Base-by-base conservation (phyloP, 2,888 invertebrate genomes). In the Ormyrus pomaceus region DNA sequence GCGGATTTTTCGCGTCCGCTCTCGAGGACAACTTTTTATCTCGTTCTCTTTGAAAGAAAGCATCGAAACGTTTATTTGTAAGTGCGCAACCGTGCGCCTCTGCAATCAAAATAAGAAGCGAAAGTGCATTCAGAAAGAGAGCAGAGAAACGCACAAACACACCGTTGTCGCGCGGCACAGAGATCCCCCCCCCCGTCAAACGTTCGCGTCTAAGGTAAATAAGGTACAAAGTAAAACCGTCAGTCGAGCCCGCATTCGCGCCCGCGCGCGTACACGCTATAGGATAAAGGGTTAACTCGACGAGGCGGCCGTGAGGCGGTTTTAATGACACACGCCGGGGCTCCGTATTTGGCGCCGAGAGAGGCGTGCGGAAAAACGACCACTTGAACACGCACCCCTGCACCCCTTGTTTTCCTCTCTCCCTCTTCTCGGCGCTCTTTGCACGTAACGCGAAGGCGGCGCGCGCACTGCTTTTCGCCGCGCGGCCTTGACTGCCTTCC, bases 301-400 rank as follows among this genome's bases (percentile, higher is more conserved):
- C 66, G 45, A 10, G 10, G 61, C 64, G 79, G 59, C 19, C 75
- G 77, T 58, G 71, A 11, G 51, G 64, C 50, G 56, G 71, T 72
- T 77, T 77, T 81, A 77, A 77, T 74, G 77, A 77, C 69, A 79
- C 74, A 50, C 48, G 55, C 61, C 66, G 19, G 19, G 19, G 19
- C 19, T 19, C 19, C 19, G 19, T 19, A 19, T 19, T 19, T 19
- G 19, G 19, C n/a, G 48, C 55, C n/a, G 53, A 46, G 48, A 55
- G 55, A 62, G 50, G 64, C 62, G 62, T 58, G 51, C 69, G 66
- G 45, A 77, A 80, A 82, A 82, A 77, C 73, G 73, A 59, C 80
- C 77, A 81, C 84, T 84, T 84, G 75, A 81, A 82, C 84, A 83
- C 81, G 82, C 82, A 79, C 73, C 69, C 55, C 56, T 13, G 13